Percentiles rank a stretch among this genome's conserved stretches.
These are phyloP conservation scores for Drosophila neutralis DNA, from an alignment of 2,888 invertebrate genomes.

Conservation along the genomic window DNA sequence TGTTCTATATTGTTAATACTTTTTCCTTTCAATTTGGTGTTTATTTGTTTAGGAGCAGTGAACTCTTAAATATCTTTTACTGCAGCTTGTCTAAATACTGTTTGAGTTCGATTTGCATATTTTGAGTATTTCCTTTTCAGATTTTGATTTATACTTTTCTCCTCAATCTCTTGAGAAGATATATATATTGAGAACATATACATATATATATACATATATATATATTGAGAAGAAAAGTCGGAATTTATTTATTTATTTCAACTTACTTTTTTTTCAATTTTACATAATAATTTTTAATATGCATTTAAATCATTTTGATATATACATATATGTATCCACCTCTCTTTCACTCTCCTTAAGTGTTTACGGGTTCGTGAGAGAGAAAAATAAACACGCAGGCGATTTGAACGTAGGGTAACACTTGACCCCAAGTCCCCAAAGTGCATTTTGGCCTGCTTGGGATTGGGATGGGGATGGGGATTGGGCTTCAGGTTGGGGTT, in stretches of 20 bases:
- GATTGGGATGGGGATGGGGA: slow-evolving; percentile 8
- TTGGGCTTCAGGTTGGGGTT: background rate
- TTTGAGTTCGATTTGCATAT: background rate
- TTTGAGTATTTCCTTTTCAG: background rate
- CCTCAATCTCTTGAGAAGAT: no score
- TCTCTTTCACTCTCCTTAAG: background rate
- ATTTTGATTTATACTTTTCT: background rate
- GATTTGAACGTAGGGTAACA: slow-evolving; percentile 25
- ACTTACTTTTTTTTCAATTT: no score
- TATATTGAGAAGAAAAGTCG: no score
- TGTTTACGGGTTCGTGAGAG: background rate
- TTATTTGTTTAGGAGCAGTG: background rate
- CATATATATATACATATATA: no score
- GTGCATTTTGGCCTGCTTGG: slow-evolving; percentile 42
- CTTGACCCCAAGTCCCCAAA: slow-evolving; percentile 51
- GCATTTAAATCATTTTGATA: no score
- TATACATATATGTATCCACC: background rate
- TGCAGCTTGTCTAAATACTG: background rate
- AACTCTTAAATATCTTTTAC: background rate
- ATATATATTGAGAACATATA: no score
- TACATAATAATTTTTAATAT: no score
- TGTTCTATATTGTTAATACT: background rate
- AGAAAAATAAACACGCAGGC: background rate
- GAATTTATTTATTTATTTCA: no score
- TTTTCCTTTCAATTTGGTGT: background rate